phyloP scores from a whole-genome alignment of 1,140 invertebrate genomes.

The Anastrepha ludens region DNA sequence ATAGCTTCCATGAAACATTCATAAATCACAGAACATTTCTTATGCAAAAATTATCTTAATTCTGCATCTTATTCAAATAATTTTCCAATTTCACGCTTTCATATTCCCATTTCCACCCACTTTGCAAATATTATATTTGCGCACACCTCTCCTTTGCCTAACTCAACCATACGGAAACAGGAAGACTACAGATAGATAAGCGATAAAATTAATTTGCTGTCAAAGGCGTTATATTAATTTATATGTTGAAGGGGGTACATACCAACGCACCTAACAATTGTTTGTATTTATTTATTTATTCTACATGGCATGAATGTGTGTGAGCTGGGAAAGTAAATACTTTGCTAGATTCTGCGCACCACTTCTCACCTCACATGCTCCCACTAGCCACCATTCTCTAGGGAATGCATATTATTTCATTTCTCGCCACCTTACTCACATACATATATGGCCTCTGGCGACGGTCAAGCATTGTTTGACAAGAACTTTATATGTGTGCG shows the following conservation, averaged over 20 bases:
- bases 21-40: no score
- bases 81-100: constrained; percentile 3
- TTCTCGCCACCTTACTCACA: background rate
- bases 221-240: constrained; percentile 23
- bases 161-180: background rate
- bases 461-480: no score
- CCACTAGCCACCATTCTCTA: no score
- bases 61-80: background rate
- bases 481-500: no score
- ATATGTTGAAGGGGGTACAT: background rate
- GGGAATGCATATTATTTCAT: background rate
- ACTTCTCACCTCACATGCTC: background rate
- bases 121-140: background rate
- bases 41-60: no score
- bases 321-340: background rate
- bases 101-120: background rate
- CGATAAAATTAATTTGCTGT: constrained; percentile 22
- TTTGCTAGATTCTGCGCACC: background rate
- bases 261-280: background rate
- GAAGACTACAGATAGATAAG: constrained; percentile 12
- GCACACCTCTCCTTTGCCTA: background rate
- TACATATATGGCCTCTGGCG: no score
- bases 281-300: constrained; percentile 14
- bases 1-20: no score
- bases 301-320: background rate